Conservation (phyloP, 2,113 vertebrate genomes). For the Bolborhynchus lineola region DNA sequence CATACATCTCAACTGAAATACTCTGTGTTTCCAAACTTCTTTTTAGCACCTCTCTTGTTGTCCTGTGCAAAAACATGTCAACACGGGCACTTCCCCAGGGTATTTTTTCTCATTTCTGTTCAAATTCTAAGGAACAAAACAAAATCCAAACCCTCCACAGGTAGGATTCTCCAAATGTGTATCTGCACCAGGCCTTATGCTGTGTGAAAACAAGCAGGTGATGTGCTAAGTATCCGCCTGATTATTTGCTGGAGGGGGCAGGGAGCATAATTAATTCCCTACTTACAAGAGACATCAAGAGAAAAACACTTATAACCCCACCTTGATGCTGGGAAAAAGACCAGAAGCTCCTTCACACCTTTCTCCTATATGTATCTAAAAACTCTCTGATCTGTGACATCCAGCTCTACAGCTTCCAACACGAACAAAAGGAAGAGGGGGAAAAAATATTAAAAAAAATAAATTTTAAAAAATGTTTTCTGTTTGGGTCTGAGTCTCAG, state of each 20-base stretch:
- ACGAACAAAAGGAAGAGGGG: background rate
- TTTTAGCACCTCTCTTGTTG: background rate
- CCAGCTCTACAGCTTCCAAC: background rate
- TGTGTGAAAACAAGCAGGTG: background rate
- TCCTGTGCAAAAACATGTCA: background rate
- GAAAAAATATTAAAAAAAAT: no score
- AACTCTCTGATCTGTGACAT: background rate
- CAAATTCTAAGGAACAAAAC: background rate
- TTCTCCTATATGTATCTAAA: background rate
- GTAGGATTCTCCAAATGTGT: background rate
- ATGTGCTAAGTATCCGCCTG: background rate
- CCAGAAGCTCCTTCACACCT: background rate
- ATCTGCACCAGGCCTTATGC: background rate
- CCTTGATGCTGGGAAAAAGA: background rate
- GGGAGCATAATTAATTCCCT: background rate
- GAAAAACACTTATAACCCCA: background rate
- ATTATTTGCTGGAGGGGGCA: background rate
- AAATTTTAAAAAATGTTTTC: background rate
- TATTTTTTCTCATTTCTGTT: background rate
- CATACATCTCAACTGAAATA: background rate
- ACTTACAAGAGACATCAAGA: background rate
- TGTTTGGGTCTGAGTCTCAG: background rate
- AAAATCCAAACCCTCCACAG: background rate
- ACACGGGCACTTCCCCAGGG: background rate
- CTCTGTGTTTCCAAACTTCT: background rate